Evolutionary conservation across 2,888 invertebrate genomes (phyloP).

Genomic region (Stenotaenia linearis): DNA sequence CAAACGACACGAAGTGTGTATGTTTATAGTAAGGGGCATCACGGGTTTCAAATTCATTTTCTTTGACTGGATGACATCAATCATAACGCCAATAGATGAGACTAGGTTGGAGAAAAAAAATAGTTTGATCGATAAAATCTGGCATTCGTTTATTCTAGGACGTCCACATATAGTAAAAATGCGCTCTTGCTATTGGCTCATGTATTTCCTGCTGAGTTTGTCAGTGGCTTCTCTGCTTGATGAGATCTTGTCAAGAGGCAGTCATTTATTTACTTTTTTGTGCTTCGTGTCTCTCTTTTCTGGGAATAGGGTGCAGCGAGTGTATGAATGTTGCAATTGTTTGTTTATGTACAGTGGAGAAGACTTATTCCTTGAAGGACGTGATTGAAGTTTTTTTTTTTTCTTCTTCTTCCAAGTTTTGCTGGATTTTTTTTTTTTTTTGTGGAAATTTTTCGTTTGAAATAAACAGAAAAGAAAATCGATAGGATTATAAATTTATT

Average conservation of each 20-base stretch:
- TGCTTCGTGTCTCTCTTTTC: background rate
- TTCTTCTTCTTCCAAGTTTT: too few relatives aligned
- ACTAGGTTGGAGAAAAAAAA: background rate
- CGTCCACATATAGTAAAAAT: background rate
- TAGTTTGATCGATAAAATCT: conserved; percentile 18
- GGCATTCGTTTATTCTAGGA: background rate
- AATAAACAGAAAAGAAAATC: background rate
- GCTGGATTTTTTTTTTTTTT: too few relatives aligned
- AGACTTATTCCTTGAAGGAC: background rate
- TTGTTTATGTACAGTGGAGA: background rate
- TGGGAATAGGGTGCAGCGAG: background rate
- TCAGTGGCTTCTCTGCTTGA: background rate
- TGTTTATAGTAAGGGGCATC: conserved; percentile 17
- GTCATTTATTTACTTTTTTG: background rate
- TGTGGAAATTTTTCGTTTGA: too few relatives aligned
- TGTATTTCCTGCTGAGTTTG: background rate
- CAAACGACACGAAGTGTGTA: conserved; percentile 15
- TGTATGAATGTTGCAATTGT: background rate
- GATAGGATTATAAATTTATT: background rate
- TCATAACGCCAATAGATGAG: conserved; percentile 14
- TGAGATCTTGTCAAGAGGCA: background rate
- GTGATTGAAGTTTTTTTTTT: background rate
- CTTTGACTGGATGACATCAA: conserved; percentile 16
- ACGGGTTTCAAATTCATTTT: conserved; percentile 21
- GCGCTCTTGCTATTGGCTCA: background rate